These are phyloP conservation scores for Heliconius erato DNA, from an alignment of 2,888 invertebrate genomes.

Conservation along the genomic window DNA sequence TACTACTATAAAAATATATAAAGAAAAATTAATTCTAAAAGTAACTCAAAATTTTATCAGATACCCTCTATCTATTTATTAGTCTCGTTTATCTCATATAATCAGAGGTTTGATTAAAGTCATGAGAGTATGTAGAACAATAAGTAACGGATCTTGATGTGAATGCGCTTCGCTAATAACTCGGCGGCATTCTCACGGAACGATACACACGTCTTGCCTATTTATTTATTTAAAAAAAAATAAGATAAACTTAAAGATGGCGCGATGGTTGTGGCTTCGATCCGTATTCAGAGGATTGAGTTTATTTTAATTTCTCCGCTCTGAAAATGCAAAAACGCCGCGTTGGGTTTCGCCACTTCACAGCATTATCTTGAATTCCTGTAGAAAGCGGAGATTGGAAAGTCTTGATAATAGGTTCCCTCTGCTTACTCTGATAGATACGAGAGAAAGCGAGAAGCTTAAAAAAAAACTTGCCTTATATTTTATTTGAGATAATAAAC, in stretches of 20 bases:
- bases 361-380: neutral
- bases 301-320: neutral
- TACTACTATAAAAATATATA: too few relatives aligned
- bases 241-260: conserved; percentile 26
- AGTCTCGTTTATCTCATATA: conserved; percentile 14
- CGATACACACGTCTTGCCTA: conserved; percentile 70
- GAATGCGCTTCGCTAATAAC: conserved; percentile 66
- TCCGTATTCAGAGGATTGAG: neutral
- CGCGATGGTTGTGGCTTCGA: neutral
- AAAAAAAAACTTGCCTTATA: neutral
- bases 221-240: conserved; percentile 57
- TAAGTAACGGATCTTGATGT: conserved; percentile 65
- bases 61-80: neutral
- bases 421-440: neutral
- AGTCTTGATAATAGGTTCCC: neutral
- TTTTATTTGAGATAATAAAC: neutral
- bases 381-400: neutral
- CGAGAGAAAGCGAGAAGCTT: neutral
- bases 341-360: neutral
- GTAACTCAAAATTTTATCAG: neutral
- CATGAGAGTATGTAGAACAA: conserved; percentile 58
- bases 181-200: conserved; percentile 74
- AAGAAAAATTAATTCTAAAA: too few relatives aligned
- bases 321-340: neutral
- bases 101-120: conserved; percentile 34